Percentiles rank a stretch among this genome's conserved stretches.
Evolutionary conservation across 1,140 invertebrate genomes (phyloP).

Genomic region (Campoletis sonorensis): DNA sequence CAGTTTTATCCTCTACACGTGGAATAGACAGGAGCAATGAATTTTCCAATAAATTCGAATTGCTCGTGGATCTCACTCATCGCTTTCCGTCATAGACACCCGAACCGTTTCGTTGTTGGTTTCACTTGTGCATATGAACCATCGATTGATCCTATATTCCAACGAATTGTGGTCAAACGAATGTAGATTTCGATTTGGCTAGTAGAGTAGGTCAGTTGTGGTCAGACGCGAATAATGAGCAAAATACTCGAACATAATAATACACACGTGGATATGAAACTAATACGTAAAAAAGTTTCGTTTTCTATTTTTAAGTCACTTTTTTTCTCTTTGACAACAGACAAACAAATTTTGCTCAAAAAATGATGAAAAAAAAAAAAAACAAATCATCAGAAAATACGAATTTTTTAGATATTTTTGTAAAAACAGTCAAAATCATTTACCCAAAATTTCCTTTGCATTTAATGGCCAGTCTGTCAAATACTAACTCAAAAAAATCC

Average conservation of each 20-base stretch:
- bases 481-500: no score
- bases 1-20: neutral
- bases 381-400: no score
- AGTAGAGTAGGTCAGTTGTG: slow-evolving; percentile 16
- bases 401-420: no score
- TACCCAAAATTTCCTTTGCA: no score
- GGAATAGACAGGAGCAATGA: slow-evolving; percentile 1
- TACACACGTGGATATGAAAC: neutral
- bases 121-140: neutral
- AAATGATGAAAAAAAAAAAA: no score
- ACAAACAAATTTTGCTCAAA: no score
- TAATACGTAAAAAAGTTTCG: no score
- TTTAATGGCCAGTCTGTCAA: no score
- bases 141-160: neutral
- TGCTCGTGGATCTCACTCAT: neutral
- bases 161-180: neutral
- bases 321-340: no score
- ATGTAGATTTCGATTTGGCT: neutral
- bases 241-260: no score
- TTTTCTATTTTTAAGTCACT: no score
- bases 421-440: no score
- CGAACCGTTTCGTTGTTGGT: neutral
- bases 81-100: neutral
- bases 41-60: slow-evolving; percentile 2
- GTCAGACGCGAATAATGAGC: neutral